Conservation (phyloP, 2,113 vertebrate species). For the Bucco capensis region DNA sequence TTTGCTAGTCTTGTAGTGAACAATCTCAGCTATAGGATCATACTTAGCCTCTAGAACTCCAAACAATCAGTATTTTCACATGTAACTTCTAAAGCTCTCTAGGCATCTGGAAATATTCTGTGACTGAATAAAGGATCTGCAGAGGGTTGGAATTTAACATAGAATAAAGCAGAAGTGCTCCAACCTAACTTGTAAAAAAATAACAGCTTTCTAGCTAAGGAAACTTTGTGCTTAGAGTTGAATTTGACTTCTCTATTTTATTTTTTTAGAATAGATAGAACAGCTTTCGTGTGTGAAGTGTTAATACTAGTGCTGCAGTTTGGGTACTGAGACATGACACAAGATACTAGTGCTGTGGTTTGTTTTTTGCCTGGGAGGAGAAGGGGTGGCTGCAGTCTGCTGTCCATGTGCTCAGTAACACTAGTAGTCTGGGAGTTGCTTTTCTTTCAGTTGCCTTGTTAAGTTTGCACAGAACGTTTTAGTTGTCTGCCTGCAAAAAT, state of each 20-base stretch:
- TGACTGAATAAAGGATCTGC: neutral
- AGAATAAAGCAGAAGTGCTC: neutral
- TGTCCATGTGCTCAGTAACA: fast-evolving
- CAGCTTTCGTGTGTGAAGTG: neutral
- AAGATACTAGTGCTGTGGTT: neutral
- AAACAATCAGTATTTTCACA: neutral
- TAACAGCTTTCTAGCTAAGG: neutral
- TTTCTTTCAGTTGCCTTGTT: neutral
- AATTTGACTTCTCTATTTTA: neutral
- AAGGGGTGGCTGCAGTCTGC: neutral
- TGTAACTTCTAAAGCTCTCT: neutral
- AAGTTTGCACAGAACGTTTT: neutral
- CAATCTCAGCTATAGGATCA: neutral
- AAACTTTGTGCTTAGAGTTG: neutral
- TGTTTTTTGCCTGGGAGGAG: neutral
- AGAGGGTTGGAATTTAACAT: neutral
- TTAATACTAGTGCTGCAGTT: neutral
- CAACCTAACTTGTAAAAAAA: neutral
- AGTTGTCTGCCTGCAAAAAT: neutral
- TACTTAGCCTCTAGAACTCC: neutral
- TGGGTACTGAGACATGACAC: fast-evolving
- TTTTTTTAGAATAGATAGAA: neutral
- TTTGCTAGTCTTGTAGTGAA: neutral
- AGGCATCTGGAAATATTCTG: neutral
- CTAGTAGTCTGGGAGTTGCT: neutral